phyloP scores from a whole-genome alignment of 2,113 vertebrate species.

The Bambusicola thoracicus region DNA sequence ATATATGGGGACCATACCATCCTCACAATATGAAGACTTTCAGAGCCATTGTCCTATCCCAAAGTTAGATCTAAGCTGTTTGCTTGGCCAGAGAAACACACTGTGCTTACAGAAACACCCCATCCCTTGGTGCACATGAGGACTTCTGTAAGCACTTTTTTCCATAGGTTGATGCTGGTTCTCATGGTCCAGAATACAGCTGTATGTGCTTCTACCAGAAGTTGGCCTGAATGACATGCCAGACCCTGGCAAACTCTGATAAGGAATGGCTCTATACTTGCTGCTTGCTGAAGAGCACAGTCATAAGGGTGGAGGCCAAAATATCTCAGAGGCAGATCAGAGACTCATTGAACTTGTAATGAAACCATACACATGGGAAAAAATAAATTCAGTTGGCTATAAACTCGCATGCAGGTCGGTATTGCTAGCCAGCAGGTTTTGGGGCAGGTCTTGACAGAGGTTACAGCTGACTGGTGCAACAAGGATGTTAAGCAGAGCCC shows the following conservation, averaged over 20 bases:
- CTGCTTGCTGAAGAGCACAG: not conserved
- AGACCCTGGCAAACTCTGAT: not conserved
- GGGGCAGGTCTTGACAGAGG: not conserved
- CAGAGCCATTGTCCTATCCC: not conserved
- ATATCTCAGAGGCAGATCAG: not conserved
- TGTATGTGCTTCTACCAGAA: not conserved
- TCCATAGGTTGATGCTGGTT: not conserved
- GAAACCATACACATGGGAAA: not conserved
- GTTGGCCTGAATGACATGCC: not conserved
- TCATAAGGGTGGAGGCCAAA: not conserved
- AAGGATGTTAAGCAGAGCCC: not conserved
- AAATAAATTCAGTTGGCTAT: not conserved
- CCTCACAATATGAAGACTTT: not conserved
- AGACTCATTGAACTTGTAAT: not conserved
- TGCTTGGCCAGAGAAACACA: not conserved
- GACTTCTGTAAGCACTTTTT: not conserved
- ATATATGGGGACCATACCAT: not conserved
- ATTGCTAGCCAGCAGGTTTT: rapidly evolving
- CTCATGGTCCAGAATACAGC: not conserved
- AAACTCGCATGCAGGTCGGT: not conserved
- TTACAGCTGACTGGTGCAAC: not conserved
- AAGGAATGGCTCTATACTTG: not conserved
- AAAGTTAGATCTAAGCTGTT: not conserved
- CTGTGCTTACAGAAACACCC: not conserved
- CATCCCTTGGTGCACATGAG: not conserved